A percentile compares a stretch with the other conserved stretches of the same genome.
phyloP scores from a whole-genome alignment of 2,888 invertebrate genomes.

The Philaethria dido region DNA sequence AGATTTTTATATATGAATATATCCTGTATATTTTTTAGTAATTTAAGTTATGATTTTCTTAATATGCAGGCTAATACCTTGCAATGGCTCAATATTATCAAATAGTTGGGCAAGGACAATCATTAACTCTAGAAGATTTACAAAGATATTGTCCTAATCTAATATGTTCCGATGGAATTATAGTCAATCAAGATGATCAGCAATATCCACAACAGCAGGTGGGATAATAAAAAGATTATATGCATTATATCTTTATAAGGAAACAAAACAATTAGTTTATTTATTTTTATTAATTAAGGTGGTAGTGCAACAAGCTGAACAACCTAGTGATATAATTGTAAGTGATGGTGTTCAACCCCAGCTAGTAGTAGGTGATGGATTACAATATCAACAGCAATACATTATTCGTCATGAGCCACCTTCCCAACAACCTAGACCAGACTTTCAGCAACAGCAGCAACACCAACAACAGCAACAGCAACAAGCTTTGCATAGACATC shows the following conservation, averaged over 20 bases:
- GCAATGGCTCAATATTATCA: slow-evolving; percentile 89
- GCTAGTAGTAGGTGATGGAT: slow-evolving; percentile 74
- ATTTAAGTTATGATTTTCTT: slow-evolving; percentile 18
- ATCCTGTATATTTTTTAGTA: background rate
- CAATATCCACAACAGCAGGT: slow-evolving; percentile 80
- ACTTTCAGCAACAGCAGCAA: slow-evolving; percentile 62
- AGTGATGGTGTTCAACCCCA: slow-evolving; percentile 76
- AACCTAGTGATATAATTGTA: slow-evolving; percentile 82
- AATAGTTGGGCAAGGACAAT: slow-evolving; percentile 84
- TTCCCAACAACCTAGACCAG: slow-evolving; percentile 61
- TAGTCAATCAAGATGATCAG: slow-evolving; percentile 79
- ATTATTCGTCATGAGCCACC: slow-evolving; percentile 77
- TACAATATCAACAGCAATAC: slow-evolving; percentile 78
- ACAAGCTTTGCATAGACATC: slow-evolving; percentile 67
- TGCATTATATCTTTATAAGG: background rate
- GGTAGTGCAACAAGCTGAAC: slow-evolving; percentile 81
- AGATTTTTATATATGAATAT: too few species aligned
- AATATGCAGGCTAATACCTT: slow-evolving; percentile 66
- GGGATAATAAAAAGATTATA: slow-evolving; percentile 21
- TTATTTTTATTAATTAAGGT: slow-evolving; percentile 56
- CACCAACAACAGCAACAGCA: slow-evolving; percentile 55
- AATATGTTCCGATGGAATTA: slow-evolving; percentile 76
- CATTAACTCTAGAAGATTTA: slow-evolving; percentile 83
- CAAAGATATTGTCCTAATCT: slow-evolving; percentile 86
- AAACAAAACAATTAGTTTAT: background rate